phyloP scores from a whole-genome alignment of 2,888 invertebrate species.

The Cepaea hortensis region DNA sequence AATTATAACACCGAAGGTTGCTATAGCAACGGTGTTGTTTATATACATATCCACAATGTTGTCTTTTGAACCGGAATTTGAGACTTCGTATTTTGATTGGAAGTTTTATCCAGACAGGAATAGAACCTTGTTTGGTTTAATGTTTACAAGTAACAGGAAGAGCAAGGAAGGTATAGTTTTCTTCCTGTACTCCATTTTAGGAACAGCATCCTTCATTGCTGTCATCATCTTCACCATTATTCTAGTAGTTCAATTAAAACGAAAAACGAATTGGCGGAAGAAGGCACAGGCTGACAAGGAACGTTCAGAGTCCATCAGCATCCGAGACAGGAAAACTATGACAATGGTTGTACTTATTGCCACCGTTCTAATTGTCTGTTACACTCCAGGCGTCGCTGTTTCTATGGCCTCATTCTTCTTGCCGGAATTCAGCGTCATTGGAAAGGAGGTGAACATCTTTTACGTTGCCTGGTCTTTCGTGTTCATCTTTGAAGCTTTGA shows the following conservation, averaged over 20 bases:
- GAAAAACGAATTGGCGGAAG: neutral
- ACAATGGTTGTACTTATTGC: constrained; percentile 9
- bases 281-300: neutral
- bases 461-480: constrained; percentile 14
- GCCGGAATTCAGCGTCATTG: constrained; percentile 20
- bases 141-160: neutral
- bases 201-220: neutral
- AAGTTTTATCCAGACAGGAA: constrained; percentile 11
- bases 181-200: neutral
- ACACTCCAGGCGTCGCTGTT: neutral
- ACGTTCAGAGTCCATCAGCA: neutral
- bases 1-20: constrained; percentile 6
- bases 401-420: constrained; percentile 5
- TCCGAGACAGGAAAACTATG: neutral
- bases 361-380: neutral
- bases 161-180: neutral
- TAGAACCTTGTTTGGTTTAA: neutral
- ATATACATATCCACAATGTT: neutral
- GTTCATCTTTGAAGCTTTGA: constrained; percentile 9
- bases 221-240: neutral
- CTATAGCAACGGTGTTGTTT: neutral
- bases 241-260: neutral
- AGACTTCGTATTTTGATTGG: constrained; percentile 5
- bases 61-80: neutral
- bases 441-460: neutral